These are phyloP conservation scores for Papilio protenor DNA, from an alignment of 2,888 invertebrate species.

Conservation along the genomic window DNA sequence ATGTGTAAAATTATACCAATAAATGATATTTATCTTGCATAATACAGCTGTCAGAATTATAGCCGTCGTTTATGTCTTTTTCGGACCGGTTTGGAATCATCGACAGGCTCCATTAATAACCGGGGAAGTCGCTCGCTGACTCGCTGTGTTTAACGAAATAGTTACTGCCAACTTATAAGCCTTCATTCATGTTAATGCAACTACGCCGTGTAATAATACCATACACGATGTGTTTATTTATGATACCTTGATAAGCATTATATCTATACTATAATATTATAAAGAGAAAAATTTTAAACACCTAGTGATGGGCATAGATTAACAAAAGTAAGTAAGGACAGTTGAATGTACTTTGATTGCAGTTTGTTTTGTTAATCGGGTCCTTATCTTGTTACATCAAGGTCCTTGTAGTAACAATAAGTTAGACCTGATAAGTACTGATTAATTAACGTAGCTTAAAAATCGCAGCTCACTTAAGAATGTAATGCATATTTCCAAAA, in stretches of 20 bases:
- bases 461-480: no score
- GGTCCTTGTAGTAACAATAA: no score
- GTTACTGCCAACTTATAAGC: conserved; percentile 28
- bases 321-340: neutral
- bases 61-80: conserved; percentile 46
- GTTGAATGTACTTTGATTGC: no score
- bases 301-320: neutral
- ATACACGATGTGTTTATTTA: neutral
- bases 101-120: conserved; percentile 44
- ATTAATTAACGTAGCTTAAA: no score
- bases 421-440: no score
- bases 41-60: conserved; percentile 62
- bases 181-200: conserved; percentile 34
- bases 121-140: conserved; percentile 31
- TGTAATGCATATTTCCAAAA: neutral
- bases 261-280: neutral
- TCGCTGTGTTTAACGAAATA: conserved; percentile 40
- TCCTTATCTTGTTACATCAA: no score
- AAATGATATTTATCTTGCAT: conserved; percentile 63
- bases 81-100: conserved; percentile 44
- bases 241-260: neutral
- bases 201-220: neutral
- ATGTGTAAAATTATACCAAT: conserved; percentile 61
- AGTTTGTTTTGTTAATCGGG: no score
- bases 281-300: no score